phyloP scores from a whole-genome alignment of 2,888 invertebrate species.

The Drosophila trichaetosa region DNA sequence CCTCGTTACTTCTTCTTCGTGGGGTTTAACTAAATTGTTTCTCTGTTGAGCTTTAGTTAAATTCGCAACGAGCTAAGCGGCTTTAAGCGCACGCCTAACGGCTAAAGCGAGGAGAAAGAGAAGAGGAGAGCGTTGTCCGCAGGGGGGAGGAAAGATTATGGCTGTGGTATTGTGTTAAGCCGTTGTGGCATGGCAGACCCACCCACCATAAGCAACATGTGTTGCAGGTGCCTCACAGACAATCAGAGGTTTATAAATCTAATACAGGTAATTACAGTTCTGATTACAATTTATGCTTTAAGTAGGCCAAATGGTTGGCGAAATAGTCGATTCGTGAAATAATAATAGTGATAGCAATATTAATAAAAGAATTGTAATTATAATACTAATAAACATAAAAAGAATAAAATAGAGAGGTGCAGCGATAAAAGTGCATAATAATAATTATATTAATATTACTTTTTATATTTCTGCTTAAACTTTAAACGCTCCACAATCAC shows the following conservation, averaged over 20 bases:
- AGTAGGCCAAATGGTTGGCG: background rate
- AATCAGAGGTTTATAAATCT: slow-evolving; percentile 8
- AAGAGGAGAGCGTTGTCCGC: background rate
- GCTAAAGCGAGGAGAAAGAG: slow-evolving; percentile 6
- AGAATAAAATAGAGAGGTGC: background rate
- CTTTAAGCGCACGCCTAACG: slow-evolving; percentile 56
- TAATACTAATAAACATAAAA: background rate
- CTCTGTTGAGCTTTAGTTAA: slow-evolving; percentile 58
- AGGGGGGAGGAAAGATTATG: background rate
- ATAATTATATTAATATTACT: background rate
- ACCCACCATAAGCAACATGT: slow-evolving; percentile 19
- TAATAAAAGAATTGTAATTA: background rate
- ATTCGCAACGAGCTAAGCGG: slow-evolving; percentile 72
- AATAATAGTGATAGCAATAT: background rate
- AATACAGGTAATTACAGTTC: slow-evolving; percentile 43
- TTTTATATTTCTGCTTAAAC: background rate
- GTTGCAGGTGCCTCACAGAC: slow-evolving; percentile 16
- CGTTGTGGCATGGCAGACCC: slow-evolving; percentile 30
- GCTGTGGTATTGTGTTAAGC: slow-evolving; percentile 35
- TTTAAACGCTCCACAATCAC: background rate
- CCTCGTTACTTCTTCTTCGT: background rate
- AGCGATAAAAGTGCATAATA: background rate
- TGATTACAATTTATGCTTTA: slow-evolving; percentile 10
- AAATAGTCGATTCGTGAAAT: background rate
- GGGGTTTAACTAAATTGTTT: slow-evolving; percentile 60